Evolutionary conservation across 2,113 vertebrate species (phyloP), one percentile per base, ranked within the genome.

Genomic region (Phocoena phocoena): DNA sequence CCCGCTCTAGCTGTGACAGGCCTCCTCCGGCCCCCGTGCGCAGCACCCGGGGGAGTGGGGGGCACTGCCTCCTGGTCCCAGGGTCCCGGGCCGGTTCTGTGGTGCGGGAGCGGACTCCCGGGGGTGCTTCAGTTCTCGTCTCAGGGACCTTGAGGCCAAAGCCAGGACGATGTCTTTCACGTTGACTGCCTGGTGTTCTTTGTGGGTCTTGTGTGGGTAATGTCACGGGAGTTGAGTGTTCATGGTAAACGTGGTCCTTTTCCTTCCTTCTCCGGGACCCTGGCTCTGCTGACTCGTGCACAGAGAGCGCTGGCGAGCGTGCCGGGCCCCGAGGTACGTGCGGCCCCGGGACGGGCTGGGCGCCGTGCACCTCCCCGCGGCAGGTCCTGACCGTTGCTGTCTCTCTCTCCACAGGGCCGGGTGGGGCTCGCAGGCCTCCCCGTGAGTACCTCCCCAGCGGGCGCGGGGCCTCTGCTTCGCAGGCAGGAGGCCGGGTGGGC

Each of bases 271-370:
- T 21, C 55, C 0, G 79, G 26, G 77, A 83, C 91, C 85, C 0
- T 26, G 11, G n/a, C 36, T 41, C 14, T 21, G 15, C 38, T 1
- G 23, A 12, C 31, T 5, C 4, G 25, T 6, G 8, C 63, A 85
- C 96, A 99, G 98, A 95, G 68, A 31, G 92, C 91, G 0, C 25
- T 96, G 18, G 17, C 70, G 2, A 33, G 89, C 3, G 41, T 97
- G 20, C 97, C 97, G 0, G 98, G 98, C n/a, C 97, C 88, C 0
- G 97, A 98, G 98, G 99, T 99, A 98, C 1, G 97, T 94, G 65
- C 58, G 14, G 23, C 31, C 50, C 50, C 7, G 0, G 53, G 53
- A 1, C 2, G 21, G 76, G 63, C 36, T 3, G 9, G 6, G 50
- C 0, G 2, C 38, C 0, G 1, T 28, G 2, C 15, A 2, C 21